Evolutionary conservation across 2,797 vertebrate genomes (phyloP), one percentile per base, ranked within the genome.

Genomic region (Babyrousa celebensis): DNA sequence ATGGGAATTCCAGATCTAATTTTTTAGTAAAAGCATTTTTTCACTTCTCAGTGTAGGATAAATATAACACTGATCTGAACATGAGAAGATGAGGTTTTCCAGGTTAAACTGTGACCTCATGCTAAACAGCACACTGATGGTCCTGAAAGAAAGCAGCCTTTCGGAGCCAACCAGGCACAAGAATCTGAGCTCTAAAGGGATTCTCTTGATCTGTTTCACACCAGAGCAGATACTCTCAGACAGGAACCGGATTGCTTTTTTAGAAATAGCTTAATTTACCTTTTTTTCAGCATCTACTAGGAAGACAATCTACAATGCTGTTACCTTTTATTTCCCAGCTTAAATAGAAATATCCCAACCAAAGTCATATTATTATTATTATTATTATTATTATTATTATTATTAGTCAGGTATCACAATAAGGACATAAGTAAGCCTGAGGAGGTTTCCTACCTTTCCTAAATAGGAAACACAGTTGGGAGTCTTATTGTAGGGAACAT

Each of bases 391-490:
- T 60, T 77, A 80, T 78, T 85, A 85, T 91, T 85, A 80, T 77
- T 60, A 87, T 87, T 87, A 84, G 43, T 77, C 62, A 89, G 17
- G 72, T 58, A 62, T 58, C 82, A 89, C 27, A 94, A n/a, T 36
- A 90, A 91, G 75, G 90, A 70, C 48, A 86, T 65, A 97, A 87
- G 71, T 94, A 97, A 90, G 95, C 15, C 5, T 15, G 3, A 32
- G 27, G 79, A 72, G 29, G 67, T 63, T 92, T 98, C 98, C 91
- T 98, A 99, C 99, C 99, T 99, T 85, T 96, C 98, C 99, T 68
- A 98, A 98, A 98, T 99, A 99, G 52, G 98, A 99, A 94, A 99
- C 99, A 5, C 99, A 99, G 97, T 98, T 99, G 63, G 98, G 98
- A 92, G 98, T 98, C 93, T 74, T 98, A 74, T 97, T 99, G 89